Percentiles rank a stretch among this genome's conserved stretches.
These are phyloP conservation scores for Benthosema pterotum DNA, from an alignment of 2,797 vertebrate genomes.

Conservation along the genomic window DNA sequence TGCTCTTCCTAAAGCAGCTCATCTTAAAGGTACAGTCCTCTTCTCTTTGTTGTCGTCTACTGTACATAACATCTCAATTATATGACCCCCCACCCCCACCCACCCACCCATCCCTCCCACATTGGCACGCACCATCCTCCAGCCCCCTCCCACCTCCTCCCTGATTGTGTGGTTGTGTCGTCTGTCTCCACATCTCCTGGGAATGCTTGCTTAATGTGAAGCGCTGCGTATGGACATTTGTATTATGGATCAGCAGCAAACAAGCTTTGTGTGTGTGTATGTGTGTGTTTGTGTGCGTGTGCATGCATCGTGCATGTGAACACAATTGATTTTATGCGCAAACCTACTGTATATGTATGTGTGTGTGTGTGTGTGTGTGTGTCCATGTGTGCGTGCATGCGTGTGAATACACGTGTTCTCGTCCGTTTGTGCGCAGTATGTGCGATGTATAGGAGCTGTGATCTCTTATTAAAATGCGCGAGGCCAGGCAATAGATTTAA, in stretches of 20 bases:
- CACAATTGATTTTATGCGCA: too few species aligned
- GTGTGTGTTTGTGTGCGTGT: constrained; percentile 1
- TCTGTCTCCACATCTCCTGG: constrained; percentile 29
- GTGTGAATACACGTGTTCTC: background rate
- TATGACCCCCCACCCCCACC: constrained; percentile 32
- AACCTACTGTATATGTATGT: constrained; percentile 1
- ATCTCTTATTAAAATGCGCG: constrained; percentile 9
- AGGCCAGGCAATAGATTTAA: constrained; percentile 25
- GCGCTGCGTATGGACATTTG: constrained; percentile 44
- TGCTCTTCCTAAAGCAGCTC: constrained; percentile 98
- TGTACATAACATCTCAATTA: constrained; percentile 28
- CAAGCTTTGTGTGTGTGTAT: constrained; percentile 27
- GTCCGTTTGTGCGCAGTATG: background rate
- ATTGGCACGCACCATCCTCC: too few species aligned
- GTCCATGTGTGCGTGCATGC: background rate
- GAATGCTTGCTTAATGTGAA: constrained; percentile 33
- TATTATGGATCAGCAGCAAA: constrained; percentile 51
- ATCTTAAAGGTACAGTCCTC: constrained; percentile 90
- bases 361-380: background rate
- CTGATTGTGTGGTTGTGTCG: constrained; percentile 19
- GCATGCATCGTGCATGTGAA: constrained; percentile 44
- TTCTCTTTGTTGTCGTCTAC: background rate
- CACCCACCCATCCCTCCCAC: background rate
- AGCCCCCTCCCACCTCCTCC: too few species aligned
- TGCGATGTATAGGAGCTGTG: background rate